Conservation (phyloP, 1,140 invertebrate species). For the Battus philenor region DNA sequence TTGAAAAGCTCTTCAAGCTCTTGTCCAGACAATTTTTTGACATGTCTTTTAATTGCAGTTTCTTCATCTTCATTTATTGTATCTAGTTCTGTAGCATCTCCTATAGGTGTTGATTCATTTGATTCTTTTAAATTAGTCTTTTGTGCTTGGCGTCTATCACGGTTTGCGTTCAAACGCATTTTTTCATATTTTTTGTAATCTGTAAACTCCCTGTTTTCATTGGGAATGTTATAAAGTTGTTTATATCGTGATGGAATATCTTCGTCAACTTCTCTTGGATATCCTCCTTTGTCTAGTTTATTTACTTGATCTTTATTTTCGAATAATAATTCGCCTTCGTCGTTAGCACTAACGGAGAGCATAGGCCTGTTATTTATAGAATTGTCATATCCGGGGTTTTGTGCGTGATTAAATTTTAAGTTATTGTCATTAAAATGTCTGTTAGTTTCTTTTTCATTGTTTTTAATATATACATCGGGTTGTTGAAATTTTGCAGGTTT, state of each 20-base stretch:
- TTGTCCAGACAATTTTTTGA: conserved; percentile 52
- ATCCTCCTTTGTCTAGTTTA: conserved; percentile 22
- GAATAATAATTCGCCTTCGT: conserved; percentile 25
- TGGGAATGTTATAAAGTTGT: conserved; percentile 22
- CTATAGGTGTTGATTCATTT: conserved; percentile 17
- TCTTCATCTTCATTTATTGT: conserved; percentile 40
- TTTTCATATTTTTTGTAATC: conserved; percentile 18
- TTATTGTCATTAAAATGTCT: conserved; percentile 6
- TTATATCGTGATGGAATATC: conserved; percentile 22
- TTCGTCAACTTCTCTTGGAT: conserved; percentile 23
- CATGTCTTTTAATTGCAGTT: conserved; percentile 49
- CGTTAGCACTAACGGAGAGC: conserved; percentile 6
- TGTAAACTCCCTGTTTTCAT: conserved; percentile 21
- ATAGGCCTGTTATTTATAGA: conserved; percentile 12
- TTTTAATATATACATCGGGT: conserved; percentile 1
- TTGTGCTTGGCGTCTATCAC: conserved; percentile 41
- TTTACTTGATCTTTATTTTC: conserved; percentile 23
- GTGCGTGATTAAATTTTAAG: conserved; percentile 4
- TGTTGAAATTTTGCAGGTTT: background rate
- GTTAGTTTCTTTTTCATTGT: conserved; percentile 2
- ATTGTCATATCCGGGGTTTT: conserved; percentile 7
- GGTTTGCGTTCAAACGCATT: conserved; percentile 22
- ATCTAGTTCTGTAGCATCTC: conserved; percentile 18
- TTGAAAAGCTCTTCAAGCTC: conserved; percentile 55
- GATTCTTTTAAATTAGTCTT: conserved; percentile 19